Evolutionary conservation across 2,888 invertebrate species (phyloP), one percentile per base, ranked within the genome.

Genomic region (Vannuccia rotundouncinata): DNA sequence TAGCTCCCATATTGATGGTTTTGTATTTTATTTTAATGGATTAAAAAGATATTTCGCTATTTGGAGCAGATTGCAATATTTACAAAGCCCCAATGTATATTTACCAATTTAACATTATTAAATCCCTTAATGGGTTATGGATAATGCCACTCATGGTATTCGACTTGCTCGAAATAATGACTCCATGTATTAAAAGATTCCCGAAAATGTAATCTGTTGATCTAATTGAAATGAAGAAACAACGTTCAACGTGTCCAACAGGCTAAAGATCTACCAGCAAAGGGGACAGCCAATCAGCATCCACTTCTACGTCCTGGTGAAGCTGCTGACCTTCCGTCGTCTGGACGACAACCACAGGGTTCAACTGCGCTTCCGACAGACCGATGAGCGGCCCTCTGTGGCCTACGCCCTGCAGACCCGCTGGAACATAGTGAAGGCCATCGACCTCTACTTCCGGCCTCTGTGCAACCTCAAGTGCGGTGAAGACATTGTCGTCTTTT

Each of bases 311-410:
- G 66, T 66, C 17, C 10, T 22, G 66, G 66, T 66, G 25, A 66
- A 5, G 17, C 2, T 27, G 66, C 5, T 66, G 66, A n/a, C 66
- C 66, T 66, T 66, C 22, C 66, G 66, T 2, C 22, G 66, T 5
- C 66, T 66, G 13, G 66, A 66, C 22, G 66, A 66, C 66, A 66
- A 66, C 22, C 66, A 66, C 66, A 17, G 66, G 10, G 66, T 66
- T 2, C 66, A 22, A 5, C 66, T 66, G 66, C 17, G 25, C 66
- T 66, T 66, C 22, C 10, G 25, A 27, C 66, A 2, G 5, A 22
- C 17, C 10, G 17, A 66, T 2, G 17, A 5, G 22, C 25, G 10
- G 22, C 66, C 66, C 66, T 66, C 66, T 2, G 25, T 66, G 17
- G 25, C 25, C 66, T 66, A 66, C 66, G 25, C 2, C 25, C 66